These are phyloP conservation scores for Nebria ingens DNA, from an alignment of 1,140 invertebrate species.

Conservation along the genomic window DNA sequence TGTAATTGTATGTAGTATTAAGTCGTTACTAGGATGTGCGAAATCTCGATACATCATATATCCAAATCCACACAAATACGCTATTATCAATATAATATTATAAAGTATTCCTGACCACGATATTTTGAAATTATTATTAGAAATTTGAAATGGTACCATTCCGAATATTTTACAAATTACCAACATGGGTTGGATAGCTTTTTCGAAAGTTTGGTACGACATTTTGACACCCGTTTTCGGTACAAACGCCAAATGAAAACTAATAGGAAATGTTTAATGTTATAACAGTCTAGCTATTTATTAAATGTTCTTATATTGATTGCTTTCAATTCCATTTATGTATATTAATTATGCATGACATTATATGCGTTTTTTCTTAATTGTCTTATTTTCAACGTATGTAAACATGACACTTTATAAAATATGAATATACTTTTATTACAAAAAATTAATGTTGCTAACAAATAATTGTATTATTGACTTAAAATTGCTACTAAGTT, in stretches of 20 bases:
- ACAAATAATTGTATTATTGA: too few relatives aligned
- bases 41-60: slow-evolving; percentile 8
- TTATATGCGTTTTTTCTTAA: slow-evolving; percentile 1
- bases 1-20: slow-evolving; percentile 8
- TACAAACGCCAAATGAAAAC: too few relatives aligned
- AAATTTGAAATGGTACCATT: slow-evolving; percentile 9
- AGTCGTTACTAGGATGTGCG: background rate
- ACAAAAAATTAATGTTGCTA: too few relatives aligned
- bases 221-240: too few relatives aligned
- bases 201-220: slow-evolving; percentile 8
- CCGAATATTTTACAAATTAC: slow-evolving; percentile 12
- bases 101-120: slow-evolving; percentile 9
- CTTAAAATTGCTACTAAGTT: too few relatives aligned
- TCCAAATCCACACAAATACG: slow-evolving; percentile 3
- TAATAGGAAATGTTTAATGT: too few relatives aligned
- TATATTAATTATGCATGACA: background rate
- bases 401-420: too few relatives aligned
- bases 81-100: slow-evolving; percentile 2
- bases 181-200: slow-evolving; percentile 11
- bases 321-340: background rate
- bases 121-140: slow-evolving; percentile 5
- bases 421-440: too few relatives aligned
- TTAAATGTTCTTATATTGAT: background rate
- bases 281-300: too few relatives aligned
- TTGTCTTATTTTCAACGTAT: too few relatives aligned